phyloP scores from a whole-genome alignment of 2,113 vertebrate genomes.

The Esox niger region DNA sequence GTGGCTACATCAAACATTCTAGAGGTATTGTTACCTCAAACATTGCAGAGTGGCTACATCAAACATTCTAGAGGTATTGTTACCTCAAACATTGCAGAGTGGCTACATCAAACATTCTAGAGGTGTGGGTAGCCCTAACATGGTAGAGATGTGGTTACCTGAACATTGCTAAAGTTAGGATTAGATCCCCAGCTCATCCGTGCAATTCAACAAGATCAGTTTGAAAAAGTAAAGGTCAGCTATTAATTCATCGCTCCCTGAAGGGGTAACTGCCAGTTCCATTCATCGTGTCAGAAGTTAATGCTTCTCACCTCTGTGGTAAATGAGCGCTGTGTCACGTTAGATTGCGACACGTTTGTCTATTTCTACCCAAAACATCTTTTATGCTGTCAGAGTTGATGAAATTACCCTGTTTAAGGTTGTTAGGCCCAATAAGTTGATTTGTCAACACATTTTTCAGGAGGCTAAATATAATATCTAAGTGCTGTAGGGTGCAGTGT shows the following conservation, averaged over 20 bases:
- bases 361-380: constrained; percentile 32
- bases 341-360: constrained; percentile 40
- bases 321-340: constrained; percentile 61
- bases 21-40: no score
- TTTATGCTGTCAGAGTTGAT: constrained; percentile 27
- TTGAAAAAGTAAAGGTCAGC: constrained; percentile 56
- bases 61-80: no score
- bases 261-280: constrained; percentile 55
- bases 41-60: no score
- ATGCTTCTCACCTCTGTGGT: constrained; percentile 59
- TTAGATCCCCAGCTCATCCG: not conserved
- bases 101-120: no score
- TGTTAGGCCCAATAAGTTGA: constrained; percentile 54
- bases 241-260: constrained; percentile 56
- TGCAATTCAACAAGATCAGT: constrained; percentile 15
- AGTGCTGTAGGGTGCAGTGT: constrained; percentile 33
- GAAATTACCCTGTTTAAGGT: constrained; percentile 50
- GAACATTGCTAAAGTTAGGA: no score
- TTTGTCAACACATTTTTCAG: constrained; percentile 63
- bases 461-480: constrained; percentile 52
- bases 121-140: no score
- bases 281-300: constrained; percentile 39
- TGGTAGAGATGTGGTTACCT: no score
- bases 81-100: no score
- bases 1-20: no score